Evolutionary conservation across 2,888 invertebrate species (phyloP).

Genomic region (Hypselothyrea guttata): DNA sequence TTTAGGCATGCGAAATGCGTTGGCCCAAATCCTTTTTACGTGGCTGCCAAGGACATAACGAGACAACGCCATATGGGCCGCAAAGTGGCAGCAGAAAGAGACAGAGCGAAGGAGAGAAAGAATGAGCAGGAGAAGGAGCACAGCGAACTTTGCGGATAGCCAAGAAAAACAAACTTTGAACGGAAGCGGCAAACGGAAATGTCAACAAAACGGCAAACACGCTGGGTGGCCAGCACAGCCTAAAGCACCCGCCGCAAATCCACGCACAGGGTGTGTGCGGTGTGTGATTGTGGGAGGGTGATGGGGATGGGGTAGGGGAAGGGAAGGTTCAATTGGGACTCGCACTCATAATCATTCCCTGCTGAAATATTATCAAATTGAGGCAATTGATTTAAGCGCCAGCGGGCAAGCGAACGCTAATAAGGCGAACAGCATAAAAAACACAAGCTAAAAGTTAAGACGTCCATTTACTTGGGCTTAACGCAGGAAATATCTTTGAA

Average conservation of each 20-base stretch:
- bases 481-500: no score
- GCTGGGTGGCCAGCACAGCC: conserved; percentile 13
- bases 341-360: conserved; percentile 71
- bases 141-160: conserved; percentile 1
- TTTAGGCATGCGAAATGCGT: conserved; percentile 76
- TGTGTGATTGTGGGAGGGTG: no score
- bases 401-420: conserved; percentile 38
- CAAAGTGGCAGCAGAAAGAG: conserved; percentile 34
- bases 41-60: conserved; percentile 62
- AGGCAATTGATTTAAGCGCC: conserved; percentile 77
- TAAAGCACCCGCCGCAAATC: neutral
- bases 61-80: conserved; percentile 45
- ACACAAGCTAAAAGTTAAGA: neutral
- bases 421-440: conserved; percentile 14
- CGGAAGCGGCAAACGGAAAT: conserved; percentile 68
- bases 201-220: conserved; percentile 67
- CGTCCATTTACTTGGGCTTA: neutral
- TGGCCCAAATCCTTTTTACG: conserved; percentile 73
- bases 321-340: conserved; percentile 20
- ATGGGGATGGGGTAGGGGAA: neutral
- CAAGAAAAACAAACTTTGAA: conserved; percentile 49
- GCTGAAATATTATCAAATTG: conserved; percentile 80
- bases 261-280: no score
- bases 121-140: neutral
- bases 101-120: conserved; percentile 1